phyloP scores from a whole-genome alignment of 2,888 invertebrate genomes.

The Cantharis rustica region DNA sequence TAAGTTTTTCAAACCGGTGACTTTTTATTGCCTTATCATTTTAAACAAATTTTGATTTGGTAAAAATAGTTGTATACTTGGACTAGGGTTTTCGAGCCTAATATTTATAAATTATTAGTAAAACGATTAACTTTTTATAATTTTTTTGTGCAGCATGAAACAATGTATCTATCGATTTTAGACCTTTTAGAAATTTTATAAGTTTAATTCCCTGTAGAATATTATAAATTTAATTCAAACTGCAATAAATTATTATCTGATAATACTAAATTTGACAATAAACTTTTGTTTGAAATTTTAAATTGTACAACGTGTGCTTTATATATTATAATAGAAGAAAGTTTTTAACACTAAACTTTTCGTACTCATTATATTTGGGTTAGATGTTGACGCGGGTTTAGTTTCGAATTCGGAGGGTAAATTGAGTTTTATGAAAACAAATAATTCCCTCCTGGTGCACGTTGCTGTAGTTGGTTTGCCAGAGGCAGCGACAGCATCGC shows the following conservation, averaged over 20 bases:
- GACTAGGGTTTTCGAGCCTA: too few species aligned
- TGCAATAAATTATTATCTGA: not conserved
- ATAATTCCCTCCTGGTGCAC: conserved; percentile 16
- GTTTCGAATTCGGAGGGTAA: conserved; percentile 4
- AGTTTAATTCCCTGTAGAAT: not conserved
- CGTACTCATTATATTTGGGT: not conserved
- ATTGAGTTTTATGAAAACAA: conserved; percentile 7
- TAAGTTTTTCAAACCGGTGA: not conserved
- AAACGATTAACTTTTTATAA: too few species aligned
- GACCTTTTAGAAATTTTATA: not conserved
- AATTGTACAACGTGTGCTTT: not conserved
- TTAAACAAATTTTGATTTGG: not conserved
- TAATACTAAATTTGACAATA: not conserved
- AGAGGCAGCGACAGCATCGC: conserved; percentile 26
- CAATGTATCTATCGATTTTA: not conserved
- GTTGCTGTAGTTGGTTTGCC: conserved; percentile 22
- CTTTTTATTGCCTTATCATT: too few species aligned
- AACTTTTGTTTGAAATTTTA: not conserved
- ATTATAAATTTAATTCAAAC: not conserved
- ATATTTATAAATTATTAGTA: too few species aligned
- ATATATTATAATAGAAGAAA: not conserved
- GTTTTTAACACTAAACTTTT: not conserved
- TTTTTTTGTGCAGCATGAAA: not conserved
- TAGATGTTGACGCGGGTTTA: not conserved
- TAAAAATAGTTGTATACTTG: too few species aligned